Percentiles rank a stretch among this genome's conserved stretches.
Conservation (phyloP, 2,888 invertebrate genomes). For the Trachelus troglodyta region DNA sequence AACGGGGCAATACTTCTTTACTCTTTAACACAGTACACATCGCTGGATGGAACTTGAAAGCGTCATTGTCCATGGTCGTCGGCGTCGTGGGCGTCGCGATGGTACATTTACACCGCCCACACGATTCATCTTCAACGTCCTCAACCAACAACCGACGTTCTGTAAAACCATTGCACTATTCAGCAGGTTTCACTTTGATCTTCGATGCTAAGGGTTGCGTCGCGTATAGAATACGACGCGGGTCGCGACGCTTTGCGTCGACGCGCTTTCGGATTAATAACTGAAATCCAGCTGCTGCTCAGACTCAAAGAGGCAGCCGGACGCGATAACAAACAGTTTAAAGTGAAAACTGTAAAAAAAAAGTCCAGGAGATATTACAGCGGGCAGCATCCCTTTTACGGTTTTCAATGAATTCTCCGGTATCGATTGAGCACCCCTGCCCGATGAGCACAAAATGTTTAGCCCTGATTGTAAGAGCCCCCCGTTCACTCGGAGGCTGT, state of each 20-base stretch:
- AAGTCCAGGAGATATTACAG: too few species aligned
- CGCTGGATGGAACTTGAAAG: background rate
- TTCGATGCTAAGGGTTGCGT: constrained; percentile 23
- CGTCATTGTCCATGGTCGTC: background rate
- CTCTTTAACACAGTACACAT: background rate
- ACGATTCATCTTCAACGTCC: background rate
- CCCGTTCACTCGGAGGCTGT: constrained; percentile 47
- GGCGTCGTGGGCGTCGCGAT: background rate
- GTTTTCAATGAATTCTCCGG: background rate
- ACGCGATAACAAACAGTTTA: background rate
- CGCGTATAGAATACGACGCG: background rate
- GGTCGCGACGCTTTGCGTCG: background rate
- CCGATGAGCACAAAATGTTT: constrained; percentile 58
- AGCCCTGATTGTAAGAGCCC: constrained; percentile 57
- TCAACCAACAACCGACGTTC: constrained; percentile 27
- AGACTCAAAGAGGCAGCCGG: background rate
- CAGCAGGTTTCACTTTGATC: constrained; percentile 50
- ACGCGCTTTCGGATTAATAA: background rate
- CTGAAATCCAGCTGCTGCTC: background rate
- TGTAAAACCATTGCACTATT: constrained; percentile 51
- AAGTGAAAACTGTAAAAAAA: background rate
- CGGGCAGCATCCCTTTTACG: background rate
- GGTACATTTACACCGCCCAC: background rate
- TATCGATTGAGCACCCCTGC: constrained; percentile 32
- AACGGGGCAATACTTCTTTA: background rate